phyloP scores from a whole-genome alignment of 1,140 invertebrate genomes.

The Grapholita molesta region DNA sequence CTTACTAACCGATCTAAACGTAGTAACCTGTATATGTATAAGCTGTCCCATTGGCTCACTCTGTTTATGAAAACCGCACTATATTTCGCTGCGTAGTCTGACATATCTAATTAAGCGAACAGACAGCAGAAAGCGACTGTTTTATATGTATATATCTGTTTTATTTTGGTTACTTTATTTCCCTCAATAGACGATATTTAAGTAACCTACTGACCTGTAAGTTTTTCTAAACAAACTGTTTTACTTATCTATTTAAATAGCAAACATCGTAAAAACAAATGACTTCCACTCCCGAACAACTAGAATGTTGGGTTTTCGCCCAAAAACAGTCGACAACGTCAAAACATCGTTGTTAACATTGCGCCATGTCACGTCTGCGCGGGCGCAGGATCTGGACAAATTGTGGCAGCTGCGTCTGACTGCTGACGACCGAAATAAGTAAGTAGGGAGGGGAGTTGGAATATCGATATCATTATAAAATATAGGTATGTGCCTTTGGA shows the following conservation, averaged over 20 bases:
- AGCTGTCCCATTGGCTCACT: too few species aligned
- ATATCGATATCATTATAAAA: constrained; percentile 23
- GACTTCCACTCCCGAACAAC: not conserved
- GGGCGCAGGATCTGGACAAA: constrained; percentile 41
- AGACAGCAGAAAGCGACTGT: too few species aligned
- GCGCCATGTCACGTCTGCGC: constrained; percentile 32
- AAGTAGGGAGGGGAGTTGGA: constrained; percentile 30
- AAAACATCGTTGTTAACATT: constrained; percentile 73
- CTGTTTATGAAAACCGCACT: too few species aligned
- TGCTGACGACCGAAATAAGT: constrained; percentile 56
- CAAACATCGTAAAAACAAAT: constrained; percentile 15
- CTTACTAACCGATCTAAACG: too few species aligned
- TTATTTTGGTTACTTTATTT: not conserved
- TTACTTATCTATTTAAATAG: not conserved
- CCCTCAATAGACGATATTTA: not conserved
- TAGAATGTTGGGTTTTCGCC: constrained; percentile 2
- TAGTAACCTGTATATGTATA: too few species aligned
- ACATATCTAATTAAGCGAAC: too few species aligned
- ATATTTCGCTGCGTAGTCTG: too few species aligned
- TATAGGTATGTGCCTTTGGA: too few species aligned
- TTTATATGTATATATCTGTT: not conserved
- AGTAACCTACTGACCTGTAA: not conserved
- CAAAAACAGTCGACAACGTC: constrained; percentile 54
- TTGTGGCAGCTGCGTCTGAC: constrained; percentile 58
- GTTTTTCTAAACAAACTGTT: not conserved